Base-by-base conservation (phyloP, 2,113 vertebrate species). In the Spilogale gracilis region DNA sequence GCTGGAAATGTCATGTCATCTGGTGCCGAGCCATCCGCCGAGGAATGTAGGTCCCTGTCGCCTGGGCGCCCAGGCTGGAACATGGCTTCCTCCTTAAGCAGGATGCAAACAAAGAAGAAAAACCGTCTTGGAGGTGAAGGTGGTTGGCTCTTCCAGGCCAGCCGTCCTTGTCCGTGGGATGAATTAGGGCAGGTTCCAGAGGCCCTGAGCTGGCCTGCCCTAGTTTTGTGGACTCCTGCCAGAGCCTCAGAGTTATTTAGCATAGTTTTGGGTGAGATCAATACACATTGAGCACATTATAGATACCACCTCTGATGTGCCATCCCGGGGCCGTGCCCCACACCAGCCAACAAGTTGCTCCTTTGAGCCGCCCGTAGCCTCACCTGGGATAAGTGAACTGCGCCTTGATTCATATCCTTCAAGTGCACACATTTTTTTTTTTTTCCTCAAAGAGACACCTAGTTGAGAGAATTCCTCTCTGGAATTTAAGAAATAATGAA, bases 401-500 rank as follows among this genome's bases (percentile, higher is more conserved):
- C 11, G 3, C 0, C 67, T 95, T 97, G 96, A 98, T 97, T 96
- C 98, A 94, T 92, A 52, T 50, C 94, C 45, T 76, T 96, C 85
- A 30, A 92, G 27, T 6, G 56, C 86, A 67, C 23, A 25, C 21
- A 3, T 85, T 69, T 38, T n/a, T 65, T 50, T n/a, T 84, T 76
- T 45, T 78, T 65, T 67, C 96, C 94, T 78, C 92, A 32, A 60
- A 56, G 94, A 94, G 93, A 88, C 95, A 89, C 17, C 89, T 27
- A 54, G 82, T 88, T 58, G 82, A 96, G 92, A 93, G 52, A 48
- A 25, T 81, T 95, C 67, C 89, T 96, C 43, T 60, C 95, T 97
- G 97, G 96, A 97, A 96, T 98, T 98, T 97, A 94, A 96, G 96
- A 98, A 98, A 96, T 97, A 98, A 98, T 98, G 97, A 97, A 94